Evolutionary conservation across 2,888 invertebrate species (phyloP), one percentile per base, ranked within the genome.

Genomic region (Drosophila melanocephala): DNA sequence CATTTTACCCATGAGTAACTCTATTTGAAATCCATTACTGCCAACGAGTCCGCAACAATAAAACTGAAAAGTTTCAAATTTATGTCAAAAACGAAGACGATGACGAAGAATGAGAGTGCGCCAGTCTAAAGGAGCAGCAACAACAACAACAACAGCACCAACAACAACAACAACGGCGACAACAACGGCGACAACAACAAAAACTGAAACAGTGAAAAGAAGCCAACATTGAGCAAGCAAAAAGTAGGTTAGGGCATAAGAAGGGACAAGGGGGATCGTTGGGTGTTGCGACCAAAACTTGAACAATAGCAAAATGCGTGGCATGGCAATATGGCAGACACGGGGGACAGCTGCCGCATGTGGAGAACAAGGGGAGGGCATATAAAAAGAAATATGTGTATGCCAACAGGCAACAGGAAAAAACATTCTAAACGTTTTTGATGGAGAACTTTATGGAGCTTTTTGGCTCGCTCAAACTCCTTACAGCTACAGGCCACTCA

Each of bases 1-100:
- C 84, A 87, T 87, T 90, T 87, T 89, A 90, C 89, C 90, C 87
- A 89, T 87, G 87, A 87, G 90, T 89, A 90, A 87, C 90, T 90
- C 87, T 87, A 90, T 87, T 87, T 83, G 87, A 90, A 87, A 87
- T 87, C 90, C 87, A 87, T 87, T 87, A 87, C 84, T 81, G 87
- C 87, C 89, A 86, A 87, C 87, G 87, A 87, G 90, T 89, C 84
- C 75, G 76, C 83, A 84, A 87, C 87, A 87, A 87, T 89, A 89
- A 87, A 87, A 89, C 90, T 87, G 79, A 84, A 89, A 90, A 87
- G 85, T 90, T 87, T 87, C 87, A 89, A 87, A 90, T 90, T 87
- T 87, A 90, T 89, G 87, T 89, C 83, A 89, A 79, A 84, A 77
- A 75, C 37, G 44, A 72, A 61, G 50, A 57, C 47, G 76, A 35